phyloP scores from a whole-genome alignment of 2,888 invertebrate species.

The Drosophila ustulata region DNA sequence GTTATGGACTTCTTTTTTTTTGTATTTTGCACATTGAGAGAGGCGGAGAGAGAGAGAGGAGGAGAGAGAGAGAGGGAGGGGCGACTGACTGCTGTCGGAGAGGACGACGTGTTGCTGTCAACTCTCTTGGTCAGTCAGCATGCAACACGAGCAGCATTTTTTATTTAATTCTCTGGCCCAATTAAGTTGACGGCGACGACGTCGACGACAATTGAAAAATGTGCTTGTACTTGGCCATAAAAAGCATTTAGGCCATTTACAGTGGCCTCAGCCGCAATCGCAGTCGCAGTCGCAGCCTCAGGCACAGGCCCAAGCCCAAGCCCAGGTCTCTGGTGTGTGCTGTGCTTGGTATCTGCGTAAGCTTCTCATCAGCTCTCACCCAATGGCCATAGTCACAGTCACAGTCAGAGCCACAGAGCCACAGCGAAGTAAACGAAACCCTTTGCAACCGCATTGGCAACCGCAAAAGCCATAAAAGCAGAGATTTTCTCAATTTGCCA shows the following conservation, averaged over 20 bases:
- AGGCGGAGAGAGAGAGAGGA: slow-evolving; percentile 17
- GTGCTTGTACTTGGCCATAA: slow-evolving; percentile 62
- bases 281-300: not conserved
- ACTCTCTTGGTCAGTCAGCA: slow-evolving; percentile 60
- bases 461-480: slow-evolving; percentile 74
- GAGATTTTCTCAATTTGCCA: slow-evolving; percentile 62
- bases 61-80: slow-evolving; percentile 2
- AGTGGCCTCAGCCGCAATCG: slow-evolving; percentile 9
- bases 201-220: slow-evolving; percentile 67
- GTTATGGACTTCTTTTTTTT: slow-evolving; percentile 54
- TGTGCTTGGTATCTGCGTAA: slow-evolving; percentile 2
- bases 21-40: slow-evolving; percentile 22
- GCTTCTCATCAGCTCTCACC: slow-evolving; percentile 46
- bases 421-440: slow-evolving; percentile 50
- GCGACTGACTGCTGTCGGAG: slow-evolving; percentile 19
- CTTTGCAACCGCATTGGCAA: slow-evolving; percentile 58
- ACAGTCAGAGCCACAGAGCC: slow-evolving; percentile 3
- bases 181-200: slow-evolving; percentile 64
- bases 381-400: slow-evolving; percentile 6
- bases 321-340: not conserved
- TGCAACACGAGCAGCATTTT: slow-evolving; percentile 69
- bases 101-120: slow-evolving; percentile 73
- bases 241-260: slow-evolving; percentile 71
- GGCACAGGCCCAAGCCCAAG: not conserved
- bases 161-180: slow-evolving; percentile 74